phyloP scores from a whole-genome alignment of 1,140 invertebrate genomes.

The Neodiprion virginianus region DNA sequence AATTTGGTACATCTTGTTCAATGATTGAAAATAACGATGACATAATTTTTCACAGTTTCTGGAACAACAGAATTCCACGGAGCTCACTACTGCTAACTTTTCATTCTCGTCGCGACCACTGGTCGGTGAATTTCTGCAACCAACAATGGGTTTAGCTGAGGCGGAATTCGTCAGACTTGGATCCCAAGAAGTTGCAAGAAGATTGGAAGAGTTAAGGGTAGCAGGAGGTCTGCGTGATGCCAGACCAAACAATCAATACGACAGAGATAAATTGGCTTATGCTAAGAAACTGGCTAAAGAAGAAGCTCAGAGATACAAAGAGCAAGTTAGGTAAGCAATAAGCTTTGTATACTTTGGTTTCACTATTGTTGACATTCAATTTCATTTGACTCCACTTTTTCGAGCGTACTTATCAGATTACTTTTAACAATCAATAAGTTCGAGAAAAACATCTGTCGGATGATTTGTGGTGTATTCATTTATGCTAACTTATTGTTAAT shows the following conservation, averaged over 20 bases:
- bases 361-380: too few relatives aligned
- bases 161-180: conserved; percentile 59
- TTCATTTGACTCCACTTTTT: background rate
- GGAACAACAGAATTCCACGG: conserved; percentile 76
- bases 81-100: conserved; percentile 86
- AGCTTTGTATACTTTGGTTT: background rate
- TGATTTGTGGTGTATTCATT: too few relatives aligned
- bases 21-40: background rate
- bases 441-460: too few relatives aligned
- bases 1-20: background rate
- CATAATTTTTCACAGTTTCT: conserved; percentile 68
- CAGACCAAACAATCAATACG: conserved; percentile 58
- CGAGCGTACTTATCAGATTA: too few relatives aligned
- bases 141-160: conserved; percentile 57
- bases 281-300: conserved; percentile 63
- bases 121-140: conserved; percentile 88
- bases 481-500: too few relatives aligned
- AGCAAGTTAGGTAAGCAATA: conserved; percentile 62
- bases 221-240: conserved; percentile 52
- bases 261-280: conserved; percentile 68
- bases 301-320: conserved; percentile 66
- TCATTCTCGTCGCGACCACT: conserved; percentile 88
- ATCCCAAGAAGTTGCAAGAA: conserved; percentile 61
- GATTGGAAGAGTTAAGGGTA: conserved; percentile 67
- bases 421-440: too few relatives aligned